These are phyloP conservation scores for Fopius arisanus DNA, from an alignment of 1,140 invertebrate genomes.

Conservation along the genomic window DNA sequence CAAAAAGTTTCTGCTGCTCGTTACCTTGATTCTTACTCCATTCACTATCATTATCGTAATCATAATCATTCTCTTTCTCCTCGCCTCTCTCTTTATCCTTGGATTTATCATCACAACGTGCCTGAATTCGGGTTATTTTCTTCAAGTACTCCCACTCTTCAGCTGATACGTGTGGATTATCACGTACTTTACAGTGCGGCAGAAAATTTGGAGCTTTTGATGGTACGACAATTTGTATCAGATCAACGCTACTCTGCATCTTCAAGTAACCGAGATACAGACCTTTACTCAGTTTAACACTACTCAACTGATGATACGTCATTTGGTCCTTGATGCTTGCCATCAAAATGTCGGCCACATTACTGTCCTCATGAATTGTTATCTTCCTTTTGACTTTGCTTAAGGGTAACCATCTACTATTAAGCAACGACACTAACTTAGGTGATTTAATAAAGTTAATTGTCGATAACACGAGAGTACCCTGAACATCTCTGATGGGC, in stretches of 20 bases:
- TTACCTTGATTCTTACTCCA: slow-evolving; percentile 66
- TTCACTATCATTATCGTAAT: slow-evolving; percentile 41
- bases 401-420: slow-evolving; percentile 88
- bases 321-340: slow-evolving; percentile 90
- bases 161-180: slow-evolving; percentile 94
- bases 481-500: slow-evolving; percentile 85
- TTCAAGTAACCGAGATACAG: slow-evolving; percentile 95
- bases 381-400: slow-evolving; percentile 75
- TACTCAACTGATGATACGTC: slow-evolving; percentile 88
- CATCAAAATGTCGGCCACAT: slow-evolving; percentile 82
- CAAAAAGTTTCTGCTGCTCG: slow-evolving; percentile 81
- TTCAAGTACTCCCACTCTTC: slow-evolving; percentile 91
- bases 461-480: slow-evolving; percentile 89
- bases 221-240: slow-evolving; percentile 92
- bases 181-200: slow-evolving; percentile 89
- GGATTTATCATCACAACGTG: slow-evolving; percentile 36
- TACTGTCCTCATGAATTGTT: slow-evolving; percentile 75
- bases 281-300: slow-evolving; percentile 81
- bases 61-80: background rate
- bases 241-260: slow-evolving; percentile 93
- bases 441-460: slow-evolving; percentile 84
- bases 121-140: slow-evolving; percentile 61
- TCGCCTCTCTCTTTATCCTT: background rate
- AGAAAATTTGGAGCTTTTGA: slow-evolving; percentile 90
- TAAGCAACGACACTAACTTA: slow-evolving; percentile 84